Base-by-base conservation (phyloP, 2,797 vertebrate species). In the Acropternis orthonyx region DNA sequence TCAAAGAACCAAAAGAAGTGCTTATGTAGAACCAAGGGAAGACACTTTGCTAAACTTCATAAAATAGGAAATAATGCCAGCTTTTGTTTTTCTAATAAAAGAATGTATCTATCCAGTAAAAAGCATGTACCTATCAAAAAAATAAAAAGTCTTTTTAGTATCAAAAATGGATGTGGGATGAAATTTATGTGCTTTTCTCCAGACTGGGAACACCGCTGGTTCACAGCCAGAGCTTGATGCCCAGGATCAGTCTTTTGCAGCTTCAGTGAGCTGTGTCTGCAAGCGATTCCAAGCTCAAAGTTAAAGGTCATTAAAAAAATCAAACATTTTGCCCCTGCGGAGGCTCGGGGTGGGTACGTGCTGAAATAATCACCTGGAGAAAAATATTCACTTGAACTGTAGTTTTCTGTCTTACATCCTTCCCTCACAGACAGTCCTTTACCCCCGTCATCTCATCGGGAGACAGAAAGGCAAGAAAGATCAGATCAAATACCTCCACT, bases 291-390 rank as follows among this genome's bases (percentile, higher is more conserved):
- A 77, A 88, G 54, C 1, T 3, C 34, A 67, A 88, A 83, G 75
- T 37, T 89, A 85, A 61, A 94, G 62, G 72, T 71, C 27, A 71
- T 85, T 89, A 63, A 66, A 85, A 86, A 89, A 92, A 61, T 55
- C 39, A 67, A 91, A 67, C 22, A 21, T 65, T 85, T 88, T 89
- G 65, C 65, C 52, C 66, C 79, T 71, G 67, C 56, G 52, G 85
- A 91, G 85, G 32, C 75, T 94, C 10, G 5, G 63, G 65, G 61
- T 87, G 81, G 39, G 56, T 78, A 52, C 49, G 83, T 61, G 65
- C 68, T 91, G 88, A 93, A 91, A 93, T 80, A 88, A 95, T 89
- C 87, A 95, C 83, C 58, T 85, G 44, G 49, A 92, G 72, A 92
- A 93, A 92, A 91, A 85, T 41, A 87, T 41, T 76, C 72, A 72